Evolutionary conservation across 2,797 vertebrate genomes (phyloP).

Genomic region (Rhyacichthys aspro): DNA sequence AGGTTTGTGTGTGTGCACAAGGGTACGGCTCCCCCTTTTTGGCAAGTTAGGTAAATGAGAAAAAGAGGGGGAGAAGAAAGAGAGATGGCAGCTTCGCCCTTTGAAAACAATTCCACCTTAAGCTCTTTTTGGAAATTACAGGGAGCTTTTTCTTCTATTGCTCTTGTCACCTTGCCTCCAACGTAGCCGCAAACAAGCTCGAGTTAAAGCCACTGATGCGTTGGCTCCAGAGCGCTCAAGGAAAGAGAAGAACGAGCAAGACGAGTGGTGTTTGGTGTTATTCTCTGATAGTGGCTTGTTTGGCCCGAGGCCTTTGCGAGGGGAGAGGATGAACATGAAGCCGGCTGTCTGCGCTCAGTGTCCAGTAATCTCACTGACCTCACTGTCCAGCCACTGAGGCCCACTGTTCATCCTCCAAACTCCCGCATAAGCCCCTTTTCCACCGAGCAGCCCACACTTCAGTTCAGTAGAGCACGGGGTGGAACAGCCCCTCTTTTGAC

Average conservation of each 20-base stretch:
- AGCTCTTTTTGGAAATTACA: slow-evolving; percentile 73
- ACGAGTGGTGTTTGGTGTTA: slow-evolving; percentile 47
- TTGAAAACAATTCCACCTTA: slow-evolving; percentile 73
- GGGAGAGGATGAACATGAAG: slow-evolving; percentile 29
- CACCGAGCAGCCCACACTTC: too few relatives aligned
- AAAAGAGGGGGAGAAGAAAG: slow-evolving; percentile 26
- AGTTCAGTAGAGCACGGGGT: too few relatives aligned
- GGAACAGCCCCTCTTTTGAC: too few relatives aligned
- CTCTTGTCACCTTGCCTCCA: slow-evolving; percentile 79
- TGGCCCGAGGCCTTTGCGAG: slow-evolving; percentile 47
- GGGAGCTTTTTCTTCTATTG: slow-evolving; percentile 69
- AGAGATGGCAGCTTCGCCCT: slow-evolving; percentile 55
- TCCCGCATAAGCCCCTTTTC: too few relatives aligned
- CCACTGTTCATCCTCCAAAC: slow-evolving; percentile 5
- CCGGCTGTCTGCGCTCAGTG: slow-evolving; percentile 26
- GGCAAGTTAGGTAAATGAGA: slow-evolving; percentile 78
- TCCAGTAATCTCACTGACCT: slow-evolving; percentile 54
- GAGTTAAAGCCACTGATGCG: slow-evolving; percentile 55
- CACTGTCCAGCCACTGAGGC: slow-evolving; percentile 29
- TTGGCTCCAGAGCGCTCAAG: slow-evolving; percentile 45
- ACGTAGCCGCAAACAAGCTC: slow-evolving; percentile 65
- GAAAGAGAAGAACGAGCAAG: slow-evolving; percentile 19
- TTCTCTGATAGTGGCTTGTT: slow-evolving; percentile 56
- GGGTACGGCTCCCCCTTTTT: slow-evolving; percentile 55
- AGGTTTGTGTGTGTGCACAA: slow-evolving; percentile 54